Evolutionary conservation across 2,113 vertebrate species (phyloP).

Genomic region (Delphinus delphis): DNA sequence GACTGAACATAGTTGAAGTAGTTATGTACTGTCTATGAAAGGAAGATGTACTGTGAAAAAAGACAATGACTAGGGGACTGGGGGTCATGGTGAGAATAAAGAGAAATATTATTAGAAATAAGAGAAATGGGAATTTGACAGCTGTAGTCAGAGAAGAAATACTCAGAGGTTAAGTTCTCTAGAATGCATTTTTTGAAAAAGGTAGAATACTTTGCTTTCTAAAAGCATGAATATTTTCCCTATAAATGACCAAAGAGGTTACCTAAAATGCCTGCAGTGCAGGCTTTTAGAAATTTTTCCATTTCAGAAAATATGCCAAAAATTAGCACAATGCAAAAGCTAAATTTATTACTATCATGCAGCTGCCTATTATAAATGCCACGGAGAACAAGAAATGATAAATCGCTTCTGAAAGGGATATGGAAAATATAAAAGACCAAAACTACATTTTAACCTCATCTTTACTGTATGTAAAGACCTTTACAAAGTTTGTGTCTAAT

Average conservation of each 20-base stretch:
- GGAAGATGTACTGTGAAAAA: neutral
- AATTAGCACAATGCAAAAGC: constrained; percentile 58
- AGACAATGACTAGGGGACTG: neutral
- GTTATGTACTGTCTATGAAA: neutral
- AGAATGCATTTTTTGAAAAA: neutral
- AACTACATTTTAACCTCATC: neutral
- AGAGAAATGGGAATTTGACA: neutral
- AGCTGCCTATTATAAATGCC: constrained; percentile 54
- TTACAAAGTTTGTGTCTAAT: neutral
- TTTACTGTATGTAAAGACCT: neutral
- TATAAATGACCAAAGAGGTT: neutral
- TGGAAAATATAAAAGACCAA: neutral
- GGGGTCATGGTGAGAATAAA: neutral
- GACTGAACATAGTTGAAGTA: neutral
- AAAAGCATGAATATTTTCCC: constrained; percentile 5
- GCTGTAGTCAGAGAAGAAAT: neutral
- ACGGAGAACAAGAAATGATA: neutral
- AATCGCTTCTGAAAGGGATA: neutral
- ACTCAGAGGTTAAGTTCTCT: neutral
- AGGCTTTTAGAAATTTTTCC: constrained; percentile 56
- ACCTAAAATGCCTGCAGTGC: constrained; percentile 37
- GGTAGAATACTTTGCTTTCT: neutral
- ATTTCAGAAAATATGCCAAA: constrained; percentile 53
- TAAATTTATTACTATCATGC: constrained; percentile 49
- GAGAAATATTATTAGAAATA: neutral